These are phyloP conservation scores for Laspeyria flexula DNA, from an alignment of 2,888 invertebrate genomes.

Conservation along the genomic window DNA sequence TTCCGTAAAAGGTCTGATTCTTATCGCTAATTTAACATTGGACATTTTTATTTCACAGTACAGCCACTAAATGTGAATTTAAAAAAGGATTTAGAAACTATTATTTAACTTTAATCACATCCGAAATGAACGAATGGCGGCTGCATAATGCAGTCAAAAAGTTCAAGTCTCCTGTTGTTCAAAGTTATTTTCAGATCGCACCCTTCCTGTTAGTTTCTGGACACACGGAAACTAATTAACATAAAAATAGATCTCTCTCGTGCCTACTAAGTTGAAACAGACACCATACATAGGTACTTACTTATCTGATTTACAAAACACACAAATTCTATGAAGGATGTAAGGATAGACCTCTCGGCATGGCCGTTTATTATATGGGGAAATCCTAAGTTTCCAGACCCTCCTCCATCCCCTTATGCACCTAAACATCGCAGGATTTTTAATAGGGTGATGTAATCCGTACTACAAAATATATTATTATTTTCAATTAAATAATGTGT, in stretches of 20 bases:
- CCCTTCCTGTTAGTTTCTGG: constrained; percentile 50
- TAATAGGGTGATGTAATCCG: no score
- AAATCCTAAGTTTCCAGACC: no score
- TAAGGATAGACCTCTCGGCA: no score
- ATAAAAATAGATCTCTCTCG: constrained; percentile 41
- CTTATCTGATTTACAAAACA: no score
- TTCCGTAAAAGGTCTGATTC: constrained; percentile 88
- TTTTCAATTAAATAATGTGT: no score
- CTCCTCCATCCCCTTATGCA: no score
- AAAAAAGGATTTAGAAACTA: no score
- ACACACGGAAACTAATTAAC: constrained; percentile 36
- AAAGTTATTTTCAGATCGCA: constrained; percentile 61
- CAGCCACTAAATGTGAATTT: background rate
- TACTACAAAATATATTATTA: no score
- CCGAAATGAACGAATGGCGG: constrained; percentile 10
- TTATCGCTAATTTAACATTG: constrained; percentile 88
- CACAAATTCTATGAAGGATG: no score
- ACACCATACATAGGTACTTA: background rate
- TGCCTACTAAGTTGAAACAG: background rate
- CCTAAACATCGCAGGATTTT: no score
- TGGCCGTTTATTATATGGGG: no score
- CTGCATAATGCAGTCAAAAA: constrained; percentile 30
- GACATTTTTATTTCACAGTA: constrained; percentile 73
- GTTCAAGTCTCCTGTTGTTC: constrained; percentile 24
- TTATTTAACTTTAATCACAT: no score